Evolutionary conservation across 2,797 vertebrate genomes (phyloP), one percentile per base, ranked within the genome.

Genomic region (Pantherophis vulpinus): DNA sequence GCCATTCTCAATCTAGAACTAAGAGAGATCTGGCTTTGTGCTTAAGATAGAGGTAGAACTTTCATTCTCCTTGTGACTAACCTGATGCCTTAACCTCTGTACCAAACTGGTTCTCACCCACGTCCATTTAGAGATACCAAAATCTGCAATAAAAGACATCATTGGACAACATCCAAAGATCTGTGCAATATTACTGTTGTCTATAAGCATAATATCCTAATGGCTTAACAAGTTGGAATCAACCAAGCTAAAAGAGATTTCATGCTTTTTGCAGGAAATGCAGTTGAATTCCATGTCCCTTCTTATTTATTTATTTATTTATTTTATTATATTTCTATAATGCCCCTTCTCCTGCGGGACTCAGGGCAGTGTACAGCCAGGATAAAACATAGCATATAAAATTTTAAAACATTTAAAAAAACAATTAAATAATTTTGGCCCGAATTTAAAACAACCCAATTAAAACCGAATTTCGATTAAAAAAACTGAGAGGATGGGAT

Each of bases 1-100:
- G 37, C 20, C 74, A 25, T 12, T 47, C 20, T 47, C 42, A 42
- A 42, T 47, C 25, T 83, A 83, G 42, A 20, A 25, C 37, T 25
- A n/a, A 55, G 1, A 94, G 56, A 37, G 2, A 89, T 61, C 93
- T 91, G 94, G 83, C 93, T 89, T 12, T 87, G 51, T 47, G 74
- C 20, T 20, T 83, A 25, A 83, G 37, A 20, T 42, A 10, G 32
- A 23, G 37, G 20, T 83, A 47, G 74, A 83, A 83, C 20, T 83
- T 42, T 42, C 10, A 12, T 42, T 47, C 20, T 83, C 74, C 10
- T 47, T 4, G 20, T 47, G 10, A 47, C 10, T 47, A 83, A 10
- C 74, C 37, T 83, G 20, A 20, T 12, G 10, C 37, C 37, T 83
- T 47, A 83, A 47, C 20, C 74, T 47, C 74, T 42, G 9, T 20